Conservation (phyloP, 2,888 invertebrate genomes). For the Apamea monoglypha region DNA sequence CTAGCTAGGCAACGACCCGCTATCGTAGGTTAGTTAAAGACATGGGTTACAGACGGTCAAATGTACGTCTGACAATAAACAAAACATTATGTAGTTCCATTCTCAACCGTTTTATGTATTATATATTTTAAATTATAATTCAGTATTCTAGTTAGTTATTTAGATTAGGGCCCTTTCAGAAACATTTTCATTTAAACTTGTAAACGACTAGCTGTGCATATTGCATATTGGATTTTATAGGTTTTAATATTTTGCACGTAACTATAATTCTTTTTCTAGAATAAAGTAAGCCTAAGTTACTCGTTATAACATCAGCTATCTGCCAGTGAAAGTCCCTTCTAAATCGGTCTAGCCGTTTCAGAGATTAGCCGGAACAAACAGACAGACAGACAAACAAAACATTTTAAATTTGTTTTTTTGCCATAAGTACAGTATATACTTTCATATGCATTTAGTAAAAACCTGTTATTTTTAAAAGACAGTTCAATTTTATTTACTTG, state of each 20-base stretch:
- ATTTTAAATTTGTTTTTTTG: background rate
- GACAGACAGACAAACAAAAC: background rate
- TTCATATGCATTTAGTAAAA: background rate
- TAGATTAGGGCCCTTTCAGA: background rate
- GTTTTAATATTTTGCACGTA: background rate
- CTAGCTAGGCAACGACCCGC: conserved; percentile 23
- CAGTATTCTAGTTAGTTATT: conserved; percentile 3
- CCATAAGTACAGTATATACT: background rate
- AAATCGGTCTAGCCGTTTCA: background rate
- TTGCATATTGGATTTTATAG: background rate
- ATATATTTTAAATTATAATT: conserved; percentile 33
- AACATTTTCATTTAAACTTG: conserved; percentile 13
- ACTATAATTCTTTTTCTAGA: background rate
- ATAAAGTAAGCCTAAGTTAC: background rate
- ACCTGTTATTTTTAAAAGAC: background rate
- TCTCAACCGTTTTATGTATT: conserved; percentile 20
- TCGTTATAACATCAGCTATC: background rate
- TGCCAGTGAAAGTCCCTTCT: background rate
- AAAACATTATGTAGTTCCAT: conserved; percentile 22
- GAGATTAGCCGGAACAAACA: background rate
- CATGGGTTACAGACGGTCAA: conserved; percentile 48
- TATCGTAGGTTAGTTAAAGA: background rate
- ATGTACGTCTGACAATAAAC: conserved; percentile 35
- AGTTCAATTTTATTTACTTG: background rate
- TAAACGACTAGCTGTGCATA: background rate